Evolutionary conservation across 1,140 invertebrate species (phyloP), one percentile per base, ranked within the genome.

Genomic region (Psilanteris sp.): DNA sequence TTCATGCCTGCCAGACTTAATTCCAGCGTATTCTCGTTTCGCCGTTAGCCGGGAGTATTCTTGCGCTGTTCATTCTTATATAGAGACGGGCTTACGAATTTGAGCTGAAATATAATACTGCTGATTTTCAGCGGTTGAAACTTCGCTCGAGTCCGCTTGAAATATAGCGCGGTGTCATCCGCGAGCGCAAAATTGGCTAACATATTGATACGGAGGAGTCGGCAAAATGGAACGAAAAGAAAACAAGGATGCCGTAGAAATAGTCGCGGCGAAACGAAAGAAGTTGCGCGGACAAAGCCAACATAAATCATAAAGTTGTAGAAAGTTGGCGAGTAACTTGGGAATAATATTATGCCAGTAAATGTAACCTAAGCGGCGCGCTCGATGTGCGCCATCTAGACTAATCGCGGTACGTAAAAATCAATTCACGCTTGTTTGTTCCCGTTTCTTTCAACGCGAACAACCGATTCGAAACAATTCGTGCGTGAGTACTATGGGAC

Each of bases 181-280:
- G 57, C 66, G 50, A 66, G 43, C 29, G 26, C 15, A 7, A 34
- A 68, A 61, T 70, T 73, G 68, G 52, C 44, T 50, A 78, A 67
- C 79, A 79, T 82, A 84, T 83, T 81, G 84, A 85, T 76, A 77
- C 78, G 81, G 78, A 82, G 79, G 79, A 76, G 59, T 62, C 79
- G 74, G 70, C 10, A 13, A 15, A 32, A 39, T n/a, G 3, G 4
- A 59, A 61, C 32, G 22, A 36, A 78, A 79, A 78, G 68, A 81
- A 83, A 80, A 52, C 70, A 77, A 79, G 79, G 77, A 79, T 81
- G 81, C 81, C 70, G 71, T 8, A 2, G 5, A 34, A 66, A 68
- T 83, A 85, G 55, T 83, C 77, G 36, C 52, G 74, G 18, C 39
- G 55, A 71, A 67, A 48, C 41, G 76, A 75, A 79, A 73, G 70